These are phyloP conservation scores for Aphaenogaster floridana DNA, from an alignment of 1,140 invertebrate species.

Conservation along the genomic window DNA sequence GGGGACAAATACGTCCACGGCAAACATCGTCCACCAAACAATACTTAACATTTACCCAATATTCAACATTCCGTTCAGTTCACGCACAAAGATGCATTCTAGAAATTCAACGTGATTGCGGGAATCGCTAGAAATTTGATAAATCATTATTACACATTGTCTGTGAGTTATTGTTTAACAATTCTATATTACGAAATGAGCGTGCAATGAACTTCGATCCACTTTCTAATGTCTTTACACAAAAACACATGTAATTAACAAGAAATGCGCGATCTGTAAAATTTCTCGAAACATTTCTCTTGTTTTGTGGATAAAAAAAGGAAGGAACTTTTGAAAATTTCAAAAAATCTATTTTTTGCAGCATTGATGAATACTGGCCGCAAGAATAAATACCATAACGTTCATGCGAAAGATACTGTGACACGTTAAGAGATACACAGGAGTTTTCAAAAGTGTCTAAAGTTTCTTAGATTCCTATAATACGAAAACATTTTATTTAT, in stretches of 20 bases:
- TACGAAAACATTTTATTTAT: neutral
- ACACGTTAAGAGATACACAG: neutral
- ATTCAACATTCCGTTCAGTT: neutral
- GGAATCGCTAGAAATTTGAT: neutral
- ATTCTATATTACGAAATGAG: neutral
- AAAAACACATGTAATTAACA: neutral
- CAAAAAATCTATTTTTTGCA: neutral
- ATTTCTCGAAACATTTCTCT: neutral
- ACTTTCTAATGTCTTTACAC: neutral
- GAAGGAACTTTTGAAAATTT: neutral
- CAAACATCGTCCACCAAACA: neutral
- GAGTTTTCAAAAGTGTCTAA: neutral
- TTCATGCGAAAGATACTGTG: neutral
- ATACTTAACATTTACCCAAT: conserved; percentile 23
- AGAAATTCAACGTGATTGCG: neutral
- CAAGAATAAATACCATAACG: neutral
- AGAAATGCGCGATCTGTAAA: neutral
- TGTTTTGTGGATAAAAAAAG: neutral
- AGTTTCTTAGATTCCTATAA: neutral
- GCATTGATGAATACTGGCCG: neutral
- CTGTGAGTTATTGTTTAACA: neutral
- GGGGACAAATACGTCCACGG: neutral
- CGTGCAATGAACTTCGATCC: neutral
- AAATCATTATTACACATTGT: neutral
- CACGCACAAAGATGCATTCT: neutral